Percentiles rank a stretch among this genome's conserved stretches.
Evolutionary conservation across 2,113 vertebrate genomes (phyloP).

Genomic region (Mola mola): DNA sequence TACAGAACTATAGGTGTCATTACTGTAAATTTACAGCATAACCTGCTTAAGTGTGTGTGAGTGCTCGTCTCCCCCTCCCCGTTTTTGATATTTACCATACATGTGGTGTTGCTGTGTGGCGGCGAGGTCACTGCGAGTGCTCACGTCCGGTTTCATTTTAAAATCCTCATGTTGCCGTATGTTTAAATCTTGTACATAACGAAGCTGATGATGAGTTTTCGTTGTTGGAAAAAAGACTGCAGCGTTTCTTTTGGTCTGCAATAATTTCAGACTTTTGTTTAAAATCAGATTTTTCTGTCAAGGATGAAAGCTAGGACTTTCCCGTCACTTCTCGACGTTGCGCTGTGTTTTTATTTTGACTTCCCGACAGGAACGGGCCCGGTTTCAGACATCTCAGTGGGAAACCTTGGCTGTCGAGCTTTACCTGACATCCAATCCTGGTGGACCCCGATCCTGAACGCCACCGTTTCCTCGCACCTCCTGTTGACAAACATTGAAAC

Average conservation of each 20-base stretch:
- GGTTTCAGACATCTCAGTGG: too few relatives aligned
- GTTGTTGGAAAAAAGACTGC: slow-evolving; percentile 56
- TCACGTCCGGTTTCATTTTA: slow-evolving; percentile 65
- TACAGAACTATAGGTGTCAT: slow-evolving; percentile 77
- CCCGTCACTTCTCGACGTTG: slow-evolving; percentile 63
- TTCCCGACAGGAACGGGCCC: slow-evolving; percentile 11
- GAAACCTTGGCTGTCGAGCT: too few relatives aligned
- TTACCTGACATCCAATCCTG: slow-evolving; percentile 48
- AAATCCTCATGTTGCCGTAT: slow-evolving; percentile 71
- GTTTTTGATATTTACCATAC: slow-evolving; percentile 70
- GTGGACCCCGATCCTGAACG: slow-evolving; percentile 40
- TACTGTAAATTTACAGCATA: slow-evolving; percentile 84
- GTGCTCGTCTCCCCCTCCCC: slow-evolving; percentile 48
- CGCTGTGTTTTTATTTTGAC: slow-evolving; percentile 23
- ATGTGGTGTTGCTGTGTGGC: slow-evolving; percentile 70
- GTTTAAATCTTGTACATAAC: slow-evolving; percentile 83
- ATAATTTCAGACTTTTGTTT: slow-evolving; percentile 63
- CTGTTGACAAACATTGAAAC: too few relatives aligned
- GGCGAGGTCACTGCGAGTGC: slow-evolving; percentile 57
- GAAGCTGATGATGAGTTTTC: slow-evolving; percentile 69
- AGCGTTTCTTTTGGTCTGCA: slow-evolving; percentile 26
- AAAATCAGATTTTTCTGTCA: slow-evolving; percentile 64
- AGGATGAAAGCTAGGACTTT: slow-evolving; percentile 34
- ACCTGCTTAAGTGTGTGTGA: slow-evolving; percentile 82
- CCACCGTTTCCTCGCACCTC: slow-evolving; percentile 36